Evolutionary conservation across 1,140 invertebrate genomes (phyloP).

Genomic region (Apis florea): DNA sequence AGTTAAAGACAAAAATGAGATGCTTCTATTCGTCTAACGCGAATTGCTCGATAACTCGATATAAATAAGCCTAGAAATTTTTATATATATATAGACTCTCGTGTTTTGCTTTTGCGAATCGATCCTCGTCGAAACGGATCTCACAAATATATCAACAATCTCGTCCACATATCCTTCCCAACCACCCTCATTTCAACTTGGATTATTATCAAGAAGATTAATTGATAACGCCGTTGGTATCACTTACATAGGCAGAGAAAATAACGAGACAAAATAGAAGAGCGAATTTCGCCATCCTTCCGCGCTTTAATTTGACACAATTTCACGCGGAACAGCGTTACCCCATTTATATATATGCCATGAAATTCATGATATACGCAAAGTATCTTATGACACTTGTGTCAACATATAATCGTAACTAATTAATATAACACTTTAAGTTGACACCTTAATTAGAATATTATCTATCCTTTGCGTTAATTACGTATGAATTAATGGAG

Average conservation of each 20-base stretch:
- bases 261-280: constrained; percentile 38
- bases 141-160: no score
- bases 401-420: constrained; percentile 16
- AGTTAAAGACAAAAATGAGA: no score
- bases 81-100: no score
- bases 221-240: background rate
- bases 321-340: background rate
- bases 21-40: no score
- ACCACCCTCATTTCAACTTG: no score
- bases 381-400: constrained; percentile 34
- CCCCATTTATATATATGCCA: constrained; percentile 36
- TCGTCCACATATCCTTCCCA: no score
- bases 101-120: no score
- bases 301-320: background rate
- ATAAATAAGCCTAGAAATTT: no score
- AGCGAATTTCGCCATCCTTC: constrained; percentile 54
- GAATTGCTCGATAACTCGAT: no score
- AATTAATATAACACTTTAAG: background rate
- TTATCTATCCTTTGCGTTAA: background rate
- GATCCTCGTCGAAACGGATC: no score
- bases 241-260: constrained; percentile 56
- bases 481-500: background rate
- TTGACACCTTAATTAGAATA: background rate
- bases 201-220: background rate
- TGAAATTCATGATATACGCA: background rate